phyloP scores from a whole-genome alignment of 2,888 invertebrate genomes.

The Calameuta idolon region DNA sequence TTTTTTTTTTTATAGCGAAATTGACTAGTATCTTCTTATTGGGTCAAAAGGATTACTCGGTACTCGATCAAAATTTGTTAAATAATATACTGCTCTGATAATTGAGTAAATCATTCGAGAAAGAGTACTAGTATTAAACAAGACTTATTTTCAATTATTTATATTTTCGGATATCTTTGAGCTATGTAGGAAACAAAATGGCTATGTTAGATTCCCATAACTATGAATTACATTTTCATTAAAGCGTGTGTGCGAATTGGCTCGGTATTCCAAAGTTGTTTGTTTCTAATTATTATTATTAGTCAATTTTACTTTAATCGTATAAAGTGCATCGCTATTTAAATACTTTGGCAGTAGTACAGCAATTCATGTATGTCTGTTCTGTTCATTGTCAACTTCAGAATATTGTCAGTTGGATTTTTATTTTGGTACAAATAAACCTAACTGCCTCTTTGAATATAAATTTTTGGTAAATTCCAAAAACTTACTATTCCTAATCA shows the following conservation, averaged over 20 bases:
- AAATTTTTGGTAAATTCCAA: background rate
- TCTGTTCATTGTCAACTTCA: background rate
- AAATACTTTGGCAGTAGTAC: background rate
- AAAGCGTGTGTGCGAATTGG: constrained; percentile 32
- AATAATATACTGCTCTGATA: background rate
- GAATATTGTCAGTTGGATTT: background rate
- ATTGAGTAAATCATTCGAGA: background rate
- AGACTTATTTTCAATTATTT: background rate
- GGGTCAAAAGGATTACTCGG: background rate
- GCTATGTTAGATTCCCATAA: background rate
- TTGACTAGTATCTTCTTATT: background rate
- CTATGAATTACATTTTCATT: background rate
- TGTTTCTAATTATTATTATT: constrained; percentile 34
- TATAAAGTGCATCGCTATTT: background rate
- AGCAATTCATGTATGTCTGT: background rate
- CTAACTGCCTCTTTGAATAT: background rate
- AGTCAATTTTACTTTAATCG: constrained; percentile 6
- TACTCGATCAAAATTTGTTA: background rate
- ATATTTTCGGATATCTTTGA: background rate
- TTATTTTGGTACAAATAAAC: background rate
- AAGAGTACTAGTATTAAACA: no score
- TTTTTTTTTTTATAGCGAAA: background rate
- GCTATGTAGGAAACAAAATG: constrained; percentile 5
- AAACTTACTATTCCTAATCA: background rate
- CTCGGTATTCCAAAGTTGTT: constrained; percentile 49